phyloP scores from a whole-genome alignment of 2,888 invertebrate species.

The Monochamus alternatus region DNA sequence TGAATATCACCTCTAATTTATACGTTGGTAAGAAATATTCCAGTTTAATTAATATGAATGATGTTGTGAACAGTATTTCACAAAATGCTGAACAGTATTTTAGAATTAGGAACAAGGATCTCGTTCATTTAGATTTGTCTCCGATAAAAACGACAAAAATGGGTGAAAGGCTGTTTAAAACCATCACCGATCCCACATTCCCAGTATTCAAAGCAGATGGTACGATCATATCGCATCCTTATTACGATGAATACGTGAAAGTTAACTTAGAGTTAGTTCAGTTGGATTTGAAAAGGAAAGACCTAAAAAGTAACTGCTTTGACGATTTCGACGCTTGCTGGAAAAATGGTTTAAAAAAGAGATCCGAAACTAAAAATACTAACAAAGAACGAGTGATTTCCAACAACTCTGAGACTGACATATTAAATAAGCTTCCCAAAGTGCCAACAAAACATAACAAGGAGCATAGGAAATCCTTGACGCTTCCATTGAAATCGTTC shows the following conservation, averaged over 20 bases:
- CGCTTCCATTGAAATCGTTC: slow-evolving; percentile 82
- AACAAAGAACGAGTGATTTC: slow-evolving; percentile 8
- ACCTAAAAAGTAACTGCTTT: slow-evolving; percentile 19
- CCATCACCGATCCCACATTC: slow-evolving; percentile 85
- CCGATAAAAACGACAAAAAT: slow-evolving; percentile 60
- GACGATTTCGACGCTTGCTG: slow-evolving; percentile 18
- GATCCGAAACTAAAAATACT: background rate
- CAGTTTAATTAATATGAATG: slow-evolving; percentile 79
- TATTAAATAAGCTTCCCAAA: slow-evolving; percentile 26
- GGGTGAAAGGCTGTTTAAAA: slow-evolving; percentile 68
- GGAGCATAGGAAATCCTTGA: slow-evolving; percentile 74
- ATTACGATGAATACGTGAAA: slow-evolving; percentile 35
- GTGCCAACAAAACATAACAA: slow-evolving; percentile 42
- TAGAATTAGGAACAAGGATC: slow-evolving; percentile 69
- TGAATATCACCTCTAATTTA: slow-evolving; percentile 52
- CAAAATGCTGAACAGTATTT: slow-evolving; percentile 46
- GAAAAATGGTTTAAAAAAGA: background rate
- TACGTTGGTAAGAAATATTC: slow-evolving; percentile 66
- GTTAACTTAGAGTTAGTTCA: slow-evolving; percentile 33
- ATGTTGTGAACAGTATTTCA: slow-evolving; percentile 72
- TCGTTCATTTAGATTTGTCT: slow-evolving; percentile 74
- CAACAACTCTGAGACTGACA: slow-evolving; percentile 11
- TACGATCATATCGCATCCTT: slow-evolving; percentile 76
- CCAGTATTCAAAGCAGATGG: slow-evolving; percentile 85
- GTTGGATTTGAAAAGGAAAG: slow-evolving; percentile 21